Evolutionary conservation across 2,113 vertebrate genomes (phyloP), one percentile per base, ranked within the genome.

Genomic region (Hippocampus comes): DNA sequence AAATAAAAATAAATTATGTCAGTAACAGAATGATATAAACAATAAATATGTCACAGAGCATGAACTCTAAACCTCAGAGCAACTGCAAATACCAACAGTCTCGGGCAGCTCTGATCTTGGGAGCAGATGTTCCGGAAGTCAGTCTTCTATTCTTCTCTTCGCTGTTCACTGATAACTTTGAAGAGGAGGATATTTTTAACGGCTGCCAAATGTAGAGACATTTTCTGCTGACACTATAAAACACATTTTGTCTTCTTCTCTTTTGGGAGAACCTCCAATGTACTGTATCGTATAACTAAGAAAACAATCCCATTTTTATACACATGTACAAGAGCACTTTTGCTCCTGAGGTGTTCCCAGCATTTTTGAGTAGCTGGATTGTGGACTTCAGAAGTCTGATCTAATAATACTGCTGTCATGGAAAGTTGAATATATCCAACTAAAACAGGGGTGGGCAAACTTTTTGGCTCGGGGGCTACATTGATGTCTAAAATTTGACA

Each of bases 71-170:
- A 78, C 86, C 88, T 75, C 76, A 60, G 82, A 88, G 76, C 70
- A 76, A 90, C 75, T 74, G 70, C 79, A 86, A 86, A 90, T 81
- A 79, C 85, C 87, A 87, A 90, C 88, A 90, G 87, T 82, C 80
- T 77, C 73, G 25, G 49, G 72, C 70, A 79, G 85, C 83, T 88
- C 83, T 91, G 89, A 91, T 90, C 83, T 83, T 83, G 73, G 67
- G 77, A 91, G 79, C 92, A 93, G 91, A 90, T 93, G 92, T 92
- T 86, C 87, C 89, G 91, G 90, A 92, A 90, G 83, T 87, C 73
- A 73, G 80, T 83, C 78, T 83, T 83, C 86, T 78, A 84, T 51
- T 67, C 25, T 67, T 67, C 75, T 79, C 73, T 42, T 80, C 72
- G 78, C 82, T 68, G 83, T 88, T 82, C 79, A 71, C 74, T 76